These are phyloP conservation scores for Hemicrepidius hirtus DNA, from an alignment of 2,888 invertebrate species.

Conservation along the genomic window DNA sequence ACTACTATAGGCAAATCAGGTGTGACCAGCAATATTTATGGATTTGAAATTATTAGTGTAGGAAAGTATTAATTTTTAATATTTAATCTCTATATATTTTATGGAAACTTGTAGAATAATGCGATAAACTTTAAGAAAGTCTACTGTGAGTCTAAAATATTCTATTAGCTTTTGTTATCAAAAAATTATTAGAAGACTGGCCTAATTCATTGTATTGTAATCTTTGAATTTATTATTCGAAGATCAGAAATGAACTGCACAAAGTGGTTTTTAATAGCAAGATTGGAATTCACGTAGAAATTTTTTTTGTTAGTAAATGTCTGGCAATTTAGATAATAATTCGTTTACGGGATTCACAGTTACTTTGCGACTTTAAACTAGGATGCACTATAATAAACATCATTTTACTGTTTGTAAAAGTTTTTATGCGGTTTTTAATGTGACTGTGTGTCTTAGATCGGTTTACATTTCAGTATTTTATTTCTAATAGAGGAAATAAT, in stretches of 20 bases:
- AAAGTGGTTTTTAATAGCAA: no score
- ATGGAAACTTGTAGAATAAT: not conserved
- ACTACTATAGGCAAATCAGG: not conserved
- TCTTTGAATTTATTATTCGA: no score
- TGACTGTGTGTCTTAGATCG: no score
- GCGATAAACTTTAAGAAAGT: not conserved
- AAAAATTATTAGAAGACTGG: no score
- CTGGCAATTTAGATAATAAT: not conserved
- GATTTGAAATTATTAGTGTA: not conserved
- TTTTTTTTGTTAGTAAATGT: not conserved
- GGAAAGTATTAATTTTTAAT: slow-evolving; percentile 3
- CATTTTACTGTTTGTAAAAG: not conserved
- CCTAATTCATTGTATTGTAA: no score
- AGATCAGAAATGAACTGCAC: no score
- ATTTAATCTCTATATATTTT: slow-evolving; percentile 1
- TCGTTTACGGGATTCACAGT: not conserved
- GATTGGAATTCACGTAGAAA: not conserved
- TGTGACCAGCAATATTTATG: slow-evolving; percentile 1
- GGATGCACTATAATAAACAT: slow-evolving; percentile 5
- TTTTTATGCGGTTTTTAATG: not conserved
- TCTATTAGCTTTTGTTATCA: not conserved
- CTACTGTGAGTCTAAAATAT: slow-evolving; percentile 3
- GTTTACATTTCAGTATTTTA: no score
- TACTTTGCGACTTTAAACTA: not conserved
- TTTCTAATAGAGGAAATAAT: no score